phyloP scores from a whole-genome alignment of 2,888 invertebrate genomes.

The Hanleya hanleyi region DNA sequence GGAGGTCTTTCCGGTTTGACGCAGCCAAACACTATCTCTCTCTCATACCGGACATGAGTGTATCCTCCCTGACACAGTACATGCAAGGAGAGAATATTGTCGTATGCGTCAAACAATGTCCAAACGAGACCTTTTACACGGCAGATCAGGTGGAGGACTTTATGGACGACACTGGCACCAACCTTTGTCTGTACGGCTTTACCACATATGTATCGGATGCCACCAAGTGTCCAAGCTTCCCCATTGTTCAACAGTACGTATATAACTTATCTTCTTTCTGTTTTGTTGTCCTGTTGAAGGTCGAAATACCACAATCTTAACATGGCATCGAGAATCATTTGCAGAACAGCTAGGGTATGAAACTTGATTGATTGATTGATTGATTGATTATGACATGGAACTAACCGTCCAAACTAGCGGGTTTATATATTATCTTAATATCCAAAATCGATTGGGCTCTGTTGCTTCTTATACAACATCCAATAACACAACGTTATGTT shows the following conservation, averaged over 20 bases:
- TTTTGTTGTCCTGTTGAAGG: no score
- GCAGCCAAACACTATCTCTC: neutral
- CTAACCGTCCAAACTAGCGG: no score
- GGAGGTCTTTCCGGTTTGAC: neutral
- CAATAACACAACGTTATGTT: no score
- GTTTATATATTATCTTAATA: no score
- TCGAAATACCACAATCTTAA: no score
- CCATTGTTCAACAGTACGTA: constrained; percentile 25
- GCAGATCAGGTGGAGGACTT: neutral
- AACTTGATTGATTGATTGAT: no score
- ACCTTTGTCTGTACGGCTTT: neutral
- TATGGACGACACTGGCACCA: neutral
- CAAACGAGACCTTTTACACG: constrained; percentile 13
- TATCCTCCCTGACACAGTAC: neutral
- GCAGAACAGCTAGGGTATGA: no score
- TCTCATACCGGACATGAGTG: neutral
- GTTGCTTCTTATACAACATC: no score
- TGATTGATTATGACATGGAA: no score
- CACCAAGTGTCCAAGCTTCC: constrained; percentile 21
- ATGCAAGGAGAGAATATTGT: neutral
- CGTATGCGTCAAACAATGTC: constrained; percentile 29
- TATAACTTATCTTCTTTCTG: neutral
- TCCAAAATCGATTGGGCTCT: no score
- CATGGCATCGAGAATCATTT: no score
- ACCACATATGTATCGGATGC: neutral